Base-by-base conservation (phyloP, 2,888 invertebrate genomes). In the Macaria liturata region DNA sequence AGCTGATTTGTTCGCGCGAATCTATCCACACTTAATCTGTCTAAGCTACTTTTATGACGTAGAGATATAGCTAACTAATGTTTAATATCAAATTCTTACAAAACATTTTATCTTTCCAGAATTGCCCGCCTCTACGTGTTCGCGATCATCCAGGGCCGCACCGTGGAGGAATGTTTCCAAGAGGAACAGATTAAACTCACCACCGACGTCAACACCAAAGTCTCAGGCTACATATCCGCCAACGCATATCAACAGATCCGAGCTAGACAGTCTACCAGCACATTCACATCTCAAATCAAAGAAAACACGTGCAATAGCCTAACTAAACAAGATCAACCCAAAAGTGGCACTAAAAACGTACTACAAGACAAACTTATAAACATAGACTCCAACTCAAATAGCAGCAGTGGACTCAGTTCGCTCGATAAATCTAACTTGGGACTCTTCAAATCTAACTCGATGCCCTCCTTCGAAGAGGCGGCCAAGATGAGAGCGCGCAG, bases 101-200 rank as follows among this genome's bases (percentile, higher is more conserved):
- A 20, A 20, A 20, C 2, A 20, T 20, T 20, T 20, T 2, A 20
- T 20, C 1, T 51, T 79, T 77, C 0, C 79, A 94, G 95, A 64
- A 84, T 95, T 53, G 94, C 95, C 0, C 93, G 94, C 40, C 93
- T 93, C 63, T 94, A 95, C 78, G 94, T 93, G 0, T 94, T 91
- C 70, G 91, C 93, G 0, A 95, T 95, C 9, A 93, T 94, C 59
- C 93, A 93, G 73, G 95, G 95, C 0, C 94, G 93, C 66, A 86
- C 93, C 0, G 92, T 94, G 3, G 95, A 95, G 44, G 95, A 95
- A 49, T 94, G 95, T 59, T 89, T 92, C 66, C 84, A 87, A 57
- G 92, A 92, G 42, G 92, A 92, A 66, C 84, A 88, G 55, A 69
- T 74, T 32, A 87, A 81, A 64, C 71, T 81, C 59, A 77, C 84